Evolutionary conservation across 2,113 vertebrate genomes (phyloP).

Genomic region (Myotis brandtii): DNA sequence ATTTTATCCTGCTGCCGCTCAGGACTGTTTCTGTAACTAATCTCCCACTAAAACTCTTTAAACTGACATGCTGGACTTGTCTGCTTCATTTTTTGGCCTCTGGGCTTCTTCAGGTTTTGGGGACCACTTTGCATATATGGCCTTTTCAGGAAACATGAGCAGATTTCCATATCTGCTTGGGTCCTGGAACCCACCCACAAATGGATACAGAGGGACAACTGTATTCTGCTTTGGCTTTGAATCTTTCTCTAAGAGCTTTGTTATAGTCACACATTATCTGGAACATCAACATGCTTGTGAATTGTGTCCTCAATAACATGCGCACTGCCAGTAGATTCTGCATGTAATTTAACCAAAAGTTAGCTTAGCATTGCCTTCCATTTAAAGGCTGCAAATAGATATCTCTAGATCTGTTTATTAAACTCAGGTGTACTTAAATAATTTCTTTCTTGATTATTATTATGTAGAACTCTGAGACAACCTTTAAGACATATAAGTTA

Average conservation of each 20-base stretch:
- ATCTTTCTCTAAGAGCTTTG: constrained; percentile 18
- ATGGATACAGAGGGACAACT: not conserved
- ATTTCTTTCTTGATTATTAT: constrained; percentile 2
- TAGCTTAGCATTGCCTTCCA: not conserved
- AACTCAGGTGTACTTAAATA: not conserved
- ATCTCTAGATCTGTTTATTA: not conserved
- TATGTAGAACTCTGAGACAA: not conserved
- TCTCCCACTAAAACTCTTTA: not conserved
- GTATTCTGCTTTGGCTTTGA: constrained; percentile 36
- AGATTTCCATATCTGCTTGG: not conserved
- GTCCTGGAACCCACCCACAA: not conserved
- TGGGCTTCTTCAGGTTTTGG: not conserved
- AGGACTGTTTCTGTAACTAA: not conserved
- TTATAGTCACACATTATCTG: not conserved
- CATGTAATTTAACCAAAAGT: not conserved
- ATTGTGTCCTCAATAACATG: not conserved
- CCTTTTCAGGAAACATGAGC: not conserved
- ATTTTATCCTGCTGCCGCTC: not conserved
- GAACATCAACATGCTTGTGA: constrained; percentile 7
- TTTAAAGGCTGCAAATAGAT: not conserved
- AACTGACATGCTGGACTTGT: not conserved
- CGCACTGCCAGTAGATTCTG: not conserved
- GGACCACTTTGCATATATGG: too few species aligned
- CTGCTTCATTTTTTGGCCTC: not conserved
- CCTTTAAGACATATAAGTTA: not conserved